These are phyloP conservation scores for Eospalax fontanierii DNA, from an alignment of 2,797 vertebrate species.

Conservation along the genomic window DNA sequence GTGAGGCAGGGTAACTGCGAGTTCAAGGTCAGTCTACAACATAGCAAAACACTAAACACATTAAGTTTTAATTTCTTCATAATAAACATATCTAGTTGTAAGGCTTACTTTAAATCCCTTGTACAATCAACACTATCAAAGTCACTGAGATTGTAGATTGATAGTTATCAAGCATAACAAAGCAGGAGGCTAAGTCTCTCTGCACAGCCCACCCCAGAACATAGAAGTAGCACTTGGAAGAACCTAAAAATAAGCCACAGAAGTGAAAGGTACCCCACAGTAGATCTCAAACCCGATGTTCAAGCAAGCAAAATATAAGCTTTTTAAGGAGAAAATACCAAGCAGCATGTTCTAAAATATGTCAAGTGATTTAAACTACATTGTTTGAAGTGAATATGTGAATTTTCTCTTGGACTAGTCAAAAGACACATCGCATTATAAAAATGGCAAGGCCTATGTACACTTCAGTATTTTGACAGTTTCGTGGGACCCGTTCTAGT, in stretches of 20 bases:
- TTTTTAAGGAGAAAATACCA: neutral
- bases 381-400: neutral
- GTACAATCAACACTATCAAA: neutral
- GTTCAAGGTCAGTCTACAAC: neutral
- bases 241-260: neutral
- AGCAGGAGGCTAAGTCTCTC: neutral
- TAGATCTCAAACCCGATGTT: neutral
- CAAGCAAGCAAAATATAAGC: neutral
- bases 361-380: slow-evolving; percentile 18
- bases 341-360: neutral
- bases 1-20: too few relatives aligned
- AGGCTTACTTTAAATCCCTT: neutral
- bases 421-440: neutral
- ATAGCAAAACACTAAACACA: neutral
- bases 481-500: neutral
- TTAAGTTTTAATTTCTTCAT: neutral
- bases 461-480: slow-evolving; percentile 8
- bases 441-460: neutral
- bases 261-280: neutral
- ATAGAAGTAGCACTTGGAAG: neutral
- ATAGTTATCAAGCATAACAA: neutral
- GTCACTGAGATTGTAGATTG: neutral
- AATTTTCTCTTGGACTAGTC: neutral
- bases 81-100: too few relatives aligned
- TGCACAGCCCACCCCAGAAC: neutral